Percentiles rank a stretch among this genome's conserved stretches.
Evolutionary conservation across 2,113 vertebrate genomes (phyloP).

Genomic region (Myotis brandtii): DNA sequence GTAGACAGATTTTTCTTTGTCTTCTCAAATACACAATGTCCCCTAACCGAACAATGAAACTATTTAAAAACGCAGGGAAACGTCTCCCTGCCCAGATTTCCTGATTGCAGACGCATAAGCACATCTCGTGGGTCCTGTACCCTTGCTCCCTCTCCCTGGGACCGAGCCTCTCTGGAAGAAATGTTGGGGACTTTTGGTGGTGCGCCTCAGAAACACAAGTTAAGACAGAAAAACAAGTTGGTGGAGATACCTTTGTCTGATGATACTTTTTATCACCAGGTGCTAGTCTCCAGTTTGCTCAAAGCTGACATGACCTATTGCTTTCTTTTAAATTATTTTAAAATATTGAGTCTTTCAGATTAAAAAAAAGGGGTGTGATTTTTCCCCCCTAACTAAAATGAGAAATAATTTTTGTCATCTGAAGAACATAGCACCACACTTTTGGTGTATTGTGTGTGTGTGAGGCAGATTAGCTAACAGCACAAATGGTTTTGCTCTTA

Average conservation of each 20-base stretch:
- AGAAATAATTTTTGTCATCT: background rate
- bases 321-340: background rate
- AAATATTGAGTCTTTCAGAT: background rate
- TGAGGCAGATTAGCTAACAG: background rate
- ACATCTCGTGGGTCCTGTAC: background rate
- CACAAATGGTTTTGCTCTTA: background rate
- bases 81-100: slow-evolving; percentile 61
- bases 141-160: background rate
- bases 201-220: background rate
- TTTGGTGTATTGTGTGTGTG: background rate
- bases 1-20: background rate
- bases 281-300: background rate
- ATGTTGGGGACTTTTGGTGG: background rate
- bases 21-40: slow-evolving; percentile 41
- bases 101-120: background rate
- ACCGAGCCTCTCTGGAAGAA: background rate
- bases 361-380: background rate
- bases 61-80: slow-evolving; percentile 70
- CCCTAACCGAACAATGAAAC: slow-evolving; percentile 53
- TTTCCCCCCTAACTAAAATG: background rate
- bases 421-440: background rate
- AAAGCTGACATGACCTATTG: background rate
- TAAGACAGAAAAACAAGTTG: background rate
- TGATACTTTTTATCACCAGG: background rate
- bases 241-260: background rate